These are phyloP conservation scores for Mus minutoides DNA, from an alignment of 2,797 vertebrate species.

Conservation along the genomic window DNA sequence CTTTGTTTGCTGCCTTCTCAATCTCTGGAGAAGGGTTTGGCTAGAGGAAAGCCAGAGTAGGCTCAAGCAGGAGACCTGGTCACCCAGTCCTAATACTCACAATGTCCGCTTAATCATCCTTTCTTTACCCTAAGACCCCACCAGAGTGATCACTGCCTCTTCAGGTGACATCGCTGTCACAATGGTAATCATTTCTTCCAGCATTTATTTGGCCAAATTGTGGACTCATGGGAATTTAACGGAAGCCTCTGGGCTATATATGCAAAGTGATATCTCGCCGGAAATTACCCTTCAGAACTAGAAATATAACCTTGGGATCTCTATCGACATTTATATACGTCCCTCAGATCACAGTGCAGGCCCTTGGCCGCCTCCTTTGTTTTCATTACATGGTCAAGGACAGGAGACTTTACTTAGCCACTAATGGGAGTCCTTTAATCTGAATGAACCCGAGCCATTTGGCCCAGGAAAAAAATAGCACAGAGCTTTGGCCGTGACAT, in stretches of 20 bases:
- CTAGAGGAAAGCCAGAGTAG: not conserved
- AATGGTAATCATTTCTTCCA: not conserved
- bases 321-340: slow-evolving; percentile 24
- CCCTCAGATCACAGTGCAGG: not conserved
- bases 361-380: slow-evolving; percentile 38
- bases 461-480: slow-evolving; percentile 38
- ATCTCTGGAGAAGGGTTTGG: not conserved
- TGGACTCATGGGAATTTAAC: not conserved
- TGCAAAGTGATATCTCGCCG: slow-evolving; percentile 20
- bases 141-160: not conserved
- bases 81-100: not conserved
- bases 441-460: slow-evolving; percentile 50
- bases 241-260: not conserved
- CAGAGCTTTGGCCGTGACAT: slow-evolving; percentile 18
- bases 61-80: not conserved
- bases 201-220: slow-evolving; percentile 30
- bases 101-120: not conserved
- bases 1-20: not conserved
- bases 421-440: slow-evolving; percentile 58
- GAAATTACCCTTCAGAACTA: slow-evolving; percentile 10
- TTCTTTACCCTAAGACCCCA: not conserved
- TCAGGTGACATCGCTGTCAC: not conserved
- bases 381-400: slow-evolving; percentile 55
- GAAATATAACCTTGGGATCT: not conserved
- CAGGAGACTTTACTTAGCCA: slow-evolving; percentile 49